phyloP scores from a whole-genome alignment of 1,140 invertebrate genomes.

The Phymorhynchus buccinoides region DNA sequence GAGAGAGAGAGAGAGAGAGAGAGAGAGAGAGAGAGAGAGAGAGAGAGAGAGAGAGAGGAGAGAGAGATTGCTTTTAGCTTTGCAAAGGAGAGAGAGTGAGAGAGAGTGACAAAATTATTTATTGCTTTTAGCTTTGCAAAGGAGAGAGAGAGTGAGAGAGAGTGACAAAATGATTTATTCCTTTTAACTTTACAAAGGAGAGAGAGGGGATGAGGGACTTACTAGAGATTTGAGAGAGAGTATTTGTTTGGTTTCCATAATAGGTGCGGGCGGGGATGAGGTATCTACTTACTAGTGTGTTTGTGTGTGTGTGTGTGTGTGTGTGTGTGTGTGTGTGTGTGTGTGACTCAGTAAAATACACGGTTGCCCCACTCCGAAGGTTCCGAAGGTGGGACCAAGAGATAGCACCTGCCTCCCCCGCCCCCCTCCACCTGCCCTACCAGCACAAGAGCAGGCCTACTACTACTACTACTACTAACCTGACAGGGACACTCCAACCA shows the following conservation, averaged over 20 bases:
- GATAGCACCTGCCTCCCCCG: too few species aligned
- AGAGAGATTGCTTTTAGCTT: neutral
- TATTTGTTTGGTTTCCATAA: too few species aligned
- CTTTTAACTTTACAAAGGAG: neutral
- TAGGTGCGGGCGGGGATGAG: too few species aligned
- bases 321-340: neutral
- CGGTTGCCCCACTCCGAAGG: too few species aligned
- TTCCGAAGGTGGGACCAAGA: too few species aligned
- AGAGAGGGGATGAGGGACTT: too few species aligned
- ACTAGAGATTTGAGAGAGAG: too few species aligned
- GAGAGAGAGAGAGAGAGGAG: constrained; percentile 1
- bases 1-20: neutral
- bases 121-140: neutral
- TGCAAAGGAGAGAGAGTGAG: neutral
- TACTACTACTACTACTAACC: too few species aligned
- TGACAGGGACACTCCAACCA: constrained; percentile 67
- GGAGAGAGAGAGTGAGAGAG: constrained; percentile 15
- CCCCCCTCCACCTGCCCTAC: too few species aligned
- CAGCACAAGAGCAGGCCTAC: too few species aligned
- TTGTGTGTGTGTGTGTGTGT: neutral
- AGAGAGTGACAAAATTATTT: neutral
- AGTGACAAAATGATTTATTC: neutral
- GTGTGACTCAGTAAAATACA: neutral
- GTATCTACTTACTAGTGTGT: neutral
- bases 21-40: neutral